Evolutionary conservation across 2,797 vertebrate genomes (phyloP).

Genomic region (Adrianichthys oophorus): DNA sequence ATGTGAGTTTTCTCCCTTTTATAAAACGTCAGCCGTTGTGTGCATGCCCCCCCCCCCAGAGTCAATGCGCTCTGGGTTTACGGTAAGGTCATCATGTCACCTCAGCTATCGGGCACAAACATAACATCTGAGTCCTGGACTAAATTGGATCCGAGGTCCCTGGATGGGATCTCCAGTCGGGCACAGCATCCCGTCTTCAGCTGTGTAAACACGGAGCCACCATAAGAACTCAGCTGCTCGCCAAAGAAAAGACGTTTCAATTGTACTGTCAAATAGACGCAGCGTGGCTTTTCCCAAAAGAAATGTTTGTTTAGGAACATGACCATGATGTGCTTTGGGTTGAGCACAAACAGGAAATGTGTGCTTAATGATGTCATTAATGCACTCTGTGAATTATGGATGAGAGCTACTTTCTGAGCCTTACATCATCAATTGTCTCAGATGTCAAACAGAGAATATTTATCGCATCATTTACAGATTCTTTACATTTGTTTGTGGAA

Average conservation of each 20-base stretch:
- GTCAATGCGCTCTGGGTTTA: constrained; percentile 20
- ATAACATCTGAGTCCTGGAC: constrained; percentile 45
- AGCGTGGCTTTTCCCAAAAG: constrained; percentile 6
- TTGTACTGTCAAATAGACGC: constrained; percentile 12
- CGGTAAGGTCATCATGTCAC: constrained; percentile 24
- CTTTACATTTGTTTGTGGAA: not conserved
- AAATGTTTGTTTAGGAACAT: constrained; percentile 39
- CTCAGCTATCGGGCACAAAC: constrained; percentile 45
- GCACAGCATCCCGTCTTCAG: constrained; percentile 61
- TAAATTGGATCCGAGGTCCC: constrained; percentile 63
- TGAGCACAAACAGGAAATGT: constrained; percentile 50
- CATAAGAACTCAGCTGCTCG: constrained; percentile 9
- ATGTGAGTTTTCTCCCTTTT: constrained; percentile 82
- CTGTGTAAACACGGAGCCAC: constrained; percentile 62
- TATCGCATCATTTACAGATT: too few relatives aligned
- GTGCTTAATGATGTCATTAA: constrained; percentile 36
- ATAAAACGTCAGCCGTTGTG: constrained; percentile 14
- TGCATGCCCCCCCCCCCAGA: constrained; percentile 12
- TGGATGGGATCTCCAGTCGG: constrained; percentile 38
- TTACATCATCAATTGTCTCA: constrained; percentile 29
- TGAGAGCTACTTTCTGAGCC: constrained; percentile 24
- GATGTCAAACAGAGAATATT: constrained; percentile 1
- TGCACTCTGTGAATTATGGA: constrained; percentile 5
- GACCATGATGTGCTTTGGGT: constrained; percentile 38
- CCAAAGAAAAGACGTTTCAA: constrained; percentile 36